Base-by-base conservation (phyloP, 2,113 vertebrate genomes). In the Phycodurus eques region DNA sequence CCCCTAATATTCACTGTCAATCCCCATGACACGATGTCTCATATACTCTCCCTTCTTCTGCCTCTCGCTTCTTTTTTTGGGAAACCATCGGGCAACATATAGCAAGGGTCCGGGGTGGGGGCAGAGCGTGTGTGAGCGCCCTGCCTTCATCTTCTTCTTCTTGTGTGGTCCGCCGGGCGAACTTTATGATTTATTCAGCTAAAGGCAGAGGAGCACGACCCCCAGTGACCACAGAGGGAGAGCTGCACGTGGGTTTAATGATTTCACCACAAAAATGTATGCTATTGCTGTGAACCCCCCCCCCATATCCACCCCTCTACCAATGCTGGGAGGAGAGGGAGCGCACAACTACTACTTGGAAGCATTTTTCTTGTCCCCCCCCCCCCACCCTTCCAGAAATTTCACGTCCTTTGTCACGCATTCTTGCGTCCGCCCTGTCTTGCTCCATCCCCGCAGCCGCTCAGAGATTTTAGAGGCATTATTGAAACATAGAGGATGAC, bases 101-200 rank as follows among this genome's bases (percentile, higher is more conserved):
- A 95, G 94, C 93, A 92, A 92, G 93, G 93, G 35, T 94, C 91
- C 57, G 13, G 57, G 57, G 57, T 13, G 81, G 90, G 92, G 93
- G 93, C 79, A 81, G 83, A 89, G 87, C 67, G 85, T 88, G 81
- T 83, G 81, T 88, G 89, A 88, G 85, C 82, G 93, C 85, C 57
- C 15, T 27, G 14, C 31, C 15, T 7, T 17, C 59, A 14, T 61
- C 27, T 59, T 59, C 59, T 60, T 43, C 76, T 96, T 94, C 96
- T 96, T 99, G 98, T 98, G 98, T 99, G 98, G 98, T 99, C 98
- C 90, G 20, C 86, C 90, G 88, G 82, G 94, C 95, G 95, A 96
- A 97, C 96, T 95, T 98, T 98, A 96, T 98, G 97, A 99, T 99
- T 98, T 99, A 98, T 98, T 98, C 97, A 98, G 96, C 95, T 96